These are phyloP conservation scores for Anseranas semipalmata DNA, from an alignment of 2,113 vertebrate species.

Conservation along the genomic window DNA sequence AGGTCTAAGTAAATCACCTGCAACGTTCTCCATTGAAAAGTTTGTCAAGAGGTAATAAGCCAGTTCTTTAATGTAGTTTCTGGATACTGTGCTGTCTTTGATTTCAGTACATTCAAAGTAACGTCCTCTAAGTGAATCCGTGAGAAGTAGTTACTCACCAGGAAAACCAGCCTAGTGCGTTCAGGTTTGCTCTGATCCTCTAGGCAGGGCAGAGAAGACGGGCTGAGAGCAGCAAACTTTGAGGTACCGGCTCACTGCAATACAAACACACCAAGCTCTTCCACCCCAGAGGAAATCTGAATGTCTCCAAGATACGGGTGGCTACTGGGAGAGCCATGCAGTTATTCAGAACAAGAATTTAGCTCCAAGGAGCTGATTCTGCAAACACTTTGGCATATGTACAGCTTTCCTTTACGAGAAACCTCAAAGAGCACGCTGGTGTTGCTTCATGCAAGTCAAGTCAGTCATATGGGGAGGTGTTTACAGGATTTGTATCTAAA, in stretches of 20 bases:
- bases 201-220: background rate
- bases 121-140: background rate
- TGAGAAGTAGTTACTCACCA: background rate
- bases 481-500: slow-evolving; percentile 17
- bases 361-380: slow-evolving; percentile 22
- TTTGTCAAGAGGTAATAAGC: background rate
- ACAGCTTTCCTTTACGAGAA: slow-evolving; percentile 45
- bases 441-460: background rate
- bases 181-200: background rate
- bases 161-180: background rate
- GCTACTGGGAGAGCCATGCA: background rate
- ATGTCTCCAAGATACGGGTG: background rate
- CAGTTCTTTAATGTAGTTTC: background rate
- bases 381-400: slow-evolving; percentile 55
- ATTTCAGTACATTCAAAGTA: background rate
- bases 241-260: background rate
- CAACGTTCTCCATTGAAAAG: background rate
- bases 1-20: background rate
- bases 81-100: background rate
- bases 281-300: background rate
- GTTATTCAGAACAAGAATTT: background rate
- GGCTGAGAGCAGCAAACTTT: background rate
- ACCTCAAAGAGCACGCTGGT: slow-evolving; percentile 25
- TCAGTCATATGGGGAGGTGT: slow-evolving; percentile 57
- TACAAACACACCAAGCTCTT: background rate